phyloP scores from a whole-genome alignment of 92 coral and sea anemone species.

The Epizoanthus rinbou region DNA sequence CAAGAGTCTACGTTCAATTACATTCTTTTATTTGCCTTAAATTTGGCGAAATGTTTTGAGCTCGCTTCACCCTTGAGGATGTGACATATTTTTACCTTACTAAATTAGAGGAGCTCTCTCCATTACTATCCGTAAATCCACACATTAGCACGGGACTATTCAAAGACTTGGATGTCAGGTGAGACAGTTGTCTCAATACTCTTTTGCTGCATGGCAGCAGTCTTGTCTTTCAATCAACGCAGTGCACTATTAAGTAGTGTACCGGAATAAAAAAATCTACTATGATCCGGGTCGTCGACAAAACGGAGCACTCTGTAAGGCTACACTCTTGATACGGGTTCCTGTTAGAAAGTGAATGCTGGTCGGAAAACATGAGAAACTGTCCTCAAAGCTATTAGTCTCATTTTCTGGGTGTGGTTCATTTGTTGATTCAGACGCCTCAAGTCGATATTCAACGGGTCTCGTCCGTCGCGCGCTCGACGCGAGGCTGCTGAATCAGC shows the following conservation, averaged over 20 bases:
- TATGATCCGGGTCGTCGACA: not conserved
- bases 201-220: conserved; percentile 43
- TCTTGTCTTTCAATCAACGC: conserved; percentile 22
- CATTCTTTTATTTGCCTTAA: not conserved
- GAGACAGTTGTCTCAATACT: conserved; percentile 42
- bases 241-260: conserved; percentile 28
- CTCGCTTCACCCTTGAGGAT: not conserved
- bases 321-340: not conserved
- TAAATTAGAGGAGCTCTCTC: not conserved
- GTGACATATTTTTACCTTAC: not conserved
- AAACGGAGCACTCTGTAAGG: not conserved
- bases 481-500: no score
- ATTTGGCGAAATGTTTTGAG: not conserved
- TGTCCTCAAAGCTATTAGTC: no score
- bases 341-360: not conserved
- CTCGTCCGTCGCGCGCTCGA: no score
- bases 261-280: conserved; percentile 10
- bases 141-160: conserved; percentile 7
- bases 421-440: no score
- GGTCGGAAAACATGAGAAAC: no score
- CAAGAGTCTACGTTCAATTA: not conserved
- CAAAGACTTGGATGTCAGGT: not conserved
- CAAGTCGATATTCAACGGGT: no score
- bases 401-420: no score
- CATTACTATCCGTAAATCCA: not conserved